Evolutionary conservation across 2,888 invertebrate species (phyloP).

Genomic region (Ormyrus labotus): DNA sequence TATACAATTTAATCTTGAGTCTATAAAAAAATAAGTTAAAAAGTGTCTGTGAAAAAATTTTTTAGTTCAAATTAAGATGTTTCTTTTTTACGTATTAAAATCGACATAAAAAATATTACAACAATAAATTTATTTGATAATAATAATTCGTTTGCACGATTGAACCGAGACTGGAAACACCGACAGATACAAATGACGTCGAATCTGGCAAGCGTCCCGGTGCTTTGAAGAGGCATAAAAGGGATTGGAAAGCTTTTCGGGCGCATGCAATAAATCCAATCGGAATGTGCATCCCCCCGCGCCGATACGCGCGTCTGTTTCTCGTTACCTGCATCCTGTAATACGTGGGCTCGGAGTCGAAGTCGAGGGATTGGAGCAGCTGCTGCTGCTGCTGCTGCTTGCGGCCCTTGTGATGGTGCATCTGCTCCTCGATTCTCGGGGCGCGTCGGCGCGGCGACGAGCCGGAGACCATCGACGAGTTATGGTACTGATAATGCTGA

Average conservation of each 20-base stretch:
- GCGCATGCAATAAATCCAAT: background rate
- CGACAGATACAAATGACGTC: background rate
- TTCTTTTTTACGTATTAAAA: no score
- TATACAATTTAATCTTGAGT: no score
- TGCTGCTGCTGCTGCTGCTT: conserved; percentile 75
- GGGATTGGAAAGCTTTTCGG: no score
- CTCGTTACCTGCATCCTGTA: conserved; percentile 76
- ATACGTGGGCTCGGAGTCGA: conserved; percentile 85
- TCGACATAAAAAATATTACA: no score
- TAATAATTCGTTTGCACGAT: no score
- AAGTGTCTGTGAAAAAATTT: no score
- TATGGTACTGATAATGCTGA: conserved; percentile 56
- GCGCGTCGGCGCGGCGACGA: conserved; percentile 56
- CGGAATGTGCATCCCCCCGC: no score
- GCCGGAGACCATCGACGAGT: conserved; percentile 46
- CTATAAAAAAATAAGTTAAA: no score
- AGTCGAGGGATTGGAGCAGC: conserved; percentile 71
- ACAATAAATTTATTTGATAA: no score
- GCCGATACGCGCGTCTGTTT: background rate
- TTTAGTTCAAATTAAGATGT: no score
- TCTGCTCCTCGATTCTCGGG: conserved; percentile 66
- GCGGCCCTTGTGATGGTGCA: conserved; percentile 71
- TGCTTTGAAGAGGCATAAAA: no score
- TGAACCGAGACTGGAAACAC: no score
- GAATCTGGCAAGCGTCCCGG: background rate